Percentiles rank a stretch among this genome's conserved stretches.
These are phyloP conservation scores for Thryonomys swinderianus DNA, from an alignment of 2,113 vertebrate genomes.

Conservation along the genomic window DNA sequence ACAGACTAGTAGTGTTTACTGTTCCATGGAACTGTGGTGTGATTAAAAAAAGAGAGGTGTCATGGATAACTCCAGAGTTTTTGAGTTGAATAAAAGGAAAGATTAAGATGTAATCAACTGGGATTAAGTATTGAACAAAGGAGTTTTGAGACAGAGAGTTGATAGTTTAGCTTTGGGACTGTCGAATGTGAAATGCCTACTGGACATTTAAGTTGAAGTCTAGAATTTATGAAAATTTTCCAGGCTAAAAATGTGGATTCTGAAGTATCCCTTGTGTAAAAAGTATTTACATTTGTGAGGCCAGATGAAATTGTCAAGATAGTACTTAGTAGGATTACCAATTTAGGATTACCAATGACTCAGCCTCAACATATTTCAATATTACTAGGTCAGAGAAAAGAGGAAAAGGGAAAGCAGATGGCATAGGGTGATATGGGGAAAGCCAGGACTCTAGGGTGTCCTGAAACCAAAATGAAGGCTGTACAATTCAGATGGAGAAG, in stretches of 20 bases:
- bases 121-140: neutral
- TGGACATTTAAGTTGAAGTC: neutral
- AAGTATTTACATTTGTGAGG: neutral
- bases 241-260: neutral
- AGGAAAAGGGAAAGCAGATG: neutral
- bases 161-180: neutral
- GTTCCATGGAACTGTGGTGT: neutral
- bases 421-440: neutral
- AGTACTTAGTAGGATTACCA: neutral
- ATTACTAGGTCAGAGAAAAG: neutral
- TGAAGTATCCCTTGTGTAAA: neutral
- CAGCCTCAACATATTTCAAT: neutral
- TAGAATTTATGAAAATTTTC: neutral
- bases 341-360: neutral
- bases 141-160: neutral
- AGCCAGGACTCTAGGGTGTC: neutral
- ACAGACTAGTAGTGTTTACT: neutral
- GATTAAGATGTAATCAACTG: neutral
- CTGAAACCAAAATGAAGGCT: neutral
- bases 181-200: neutral
- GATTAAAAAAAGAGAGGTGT: neutral
- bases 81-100: neutral
- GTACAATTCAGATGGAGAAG: neutral
- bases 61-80: neutral
- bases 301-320: neutral